A percentile compares a stretch with the other conserved stretches of the same genome.
Evolutionary conservation across 1,140 invertebrate genomes (phyloP).

Genomic region (Papilio polyxenes): DNA sequence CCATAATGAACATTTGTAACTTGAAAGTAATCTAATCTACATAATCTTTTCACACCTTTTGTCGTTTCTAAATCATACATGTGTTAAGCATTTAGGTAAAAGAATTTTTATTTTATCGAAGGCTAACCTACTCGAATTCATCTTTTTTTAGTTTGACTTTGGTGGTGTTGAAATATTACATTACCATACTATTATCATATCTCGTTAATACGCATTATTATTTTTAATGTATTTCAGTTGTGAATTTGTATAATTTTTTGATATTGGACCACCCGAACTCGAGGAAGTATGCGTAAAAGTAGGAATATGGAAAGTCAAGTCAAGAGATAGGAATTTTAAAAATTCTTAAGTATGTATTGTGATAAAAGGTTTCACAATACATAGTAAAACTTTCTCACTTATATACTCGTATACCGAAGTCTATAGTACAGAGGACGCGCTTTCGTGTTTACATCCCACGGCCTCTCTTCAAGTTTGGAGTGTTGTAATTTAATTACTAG

Average conservation of each 20-base stretch:
- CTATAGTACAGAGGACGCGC: neutral
- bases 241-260: too few species aligned
- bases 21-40: neutral
- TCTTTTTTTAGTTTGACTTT: too few species aligned
- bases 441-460: constrained; percentile 40
- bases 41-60: neutral
- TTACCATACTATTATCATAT: too few species aligned
- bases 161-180: too few species aligned
- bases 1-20: neutral
- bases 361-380: neutral
- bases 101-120: too few species aligned
- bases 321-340: too few species aligned
- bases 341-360: too few species aligned
- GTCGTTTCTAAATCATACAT: neutral
- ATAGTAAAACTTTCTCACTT: neutral
- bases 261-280: too few species aligned
- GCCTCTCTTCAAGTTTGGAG: constrained; percentile 52
- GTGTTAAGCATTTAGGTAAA: neutral
- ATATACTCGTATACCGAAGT: neutral
- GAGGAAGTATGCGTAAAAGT: too few species aligned
- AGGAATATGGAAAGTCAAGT: too few species aligned
- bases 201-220: too few species aligned
- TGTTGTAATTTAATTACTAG: constrained; percentile 63
- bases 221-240: too few species aligned
- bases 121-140: neutral